phyloP scores from a whole-genome alignment of 2,797 vertebrate genomes.

The Zenarchopterus dispar region DNA sequence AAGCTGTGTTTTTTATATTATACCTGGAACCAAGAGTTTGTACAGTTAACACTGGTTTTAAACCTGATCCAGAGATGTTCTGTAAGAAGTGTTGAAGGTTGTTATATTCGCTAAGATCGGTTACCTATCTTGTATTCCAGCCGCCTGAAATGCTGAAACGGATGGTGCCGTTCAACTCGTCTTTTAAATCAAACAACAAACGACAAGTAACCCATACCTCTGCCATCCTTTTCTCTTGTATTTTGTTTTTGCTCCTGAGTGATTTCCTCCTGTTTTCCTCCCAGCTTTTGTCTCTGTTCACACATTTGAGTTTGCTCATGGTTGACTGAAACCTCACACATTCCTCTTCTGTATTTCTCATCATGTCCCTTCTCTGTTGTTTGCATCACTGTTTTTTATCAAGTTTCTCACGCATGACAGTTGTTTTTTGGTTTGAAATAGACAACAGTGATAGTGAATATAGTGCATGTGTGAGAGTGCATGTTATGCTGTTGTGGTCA shows the following conservation, averaged over 20 bases:
- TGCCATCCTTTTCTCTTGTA: background rate
- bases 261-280: conserved; percentile 19
- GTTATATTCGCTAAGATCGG: conserved; percentile 1
- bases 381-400: conserved; percentile 14
- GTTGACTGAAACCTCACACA: conserved; percentile 22
- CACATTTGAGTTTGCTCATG: conserved; percentile 15
- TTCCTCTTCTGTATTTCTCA: conserved; percentile 10
- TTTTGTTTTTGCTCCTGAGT: conserved; percentile 11
- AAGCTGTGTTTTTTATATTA: conserved; percentile 35
- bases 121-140: conserved; percentile 83
- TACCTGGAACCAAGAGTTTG: background rate
- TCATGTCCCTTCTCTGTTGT: background rate
- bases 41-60: too few species aligned
- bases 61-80: too few species aligned
- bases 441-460: background rate
- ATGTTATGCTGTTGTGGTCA: conserved; percentile 9
- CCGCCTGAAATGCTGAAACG: conserved; percentile 97
- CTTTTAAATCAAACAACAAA: conserved; percentile 90
- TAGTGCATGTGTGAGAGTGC: conserved; percentile 2
- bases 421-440: conserved; percentile 38
- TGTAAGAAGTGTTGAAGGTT: too few species aligned
- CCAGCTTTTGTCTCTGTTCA: background rate
- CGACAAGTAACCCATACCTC: conserved; percentile 89
- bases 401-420: conserved; percentile 19
- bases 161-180: conserved; percentile 98